Conservation (phyloP, 2,888 invertebrate species). For the Ligdia adustata region DNA sequence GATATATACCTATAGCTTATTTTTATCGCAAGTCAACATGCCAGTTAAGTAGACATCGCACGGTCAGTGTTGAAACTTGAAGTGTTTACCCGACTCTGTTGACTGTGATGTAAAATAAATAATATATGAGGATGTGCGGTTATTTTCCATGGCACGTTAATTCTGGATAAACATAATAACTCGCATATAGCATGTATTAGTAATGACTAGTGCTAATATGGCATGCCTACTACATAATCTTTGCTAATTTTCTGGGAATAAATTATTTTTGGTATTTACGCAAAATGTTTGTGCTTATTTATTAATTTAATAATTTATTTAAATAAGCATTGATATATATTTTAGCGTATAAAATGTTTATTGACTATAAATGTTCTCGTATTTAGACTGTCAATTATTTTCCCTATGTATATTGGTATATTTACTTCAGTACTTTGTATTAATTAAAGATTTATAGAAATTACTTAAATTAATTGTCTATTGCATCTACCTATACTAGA, state of each 20-base stretch:
- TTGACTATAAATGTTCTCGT: too few relatives aligned
- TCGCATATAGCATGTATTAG: not conserved
- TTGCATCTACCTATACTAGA: too few relatives aligned
- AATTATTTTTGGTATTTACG: conserved; percentile 8
- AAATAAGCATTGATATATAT: too few relatives aligned
- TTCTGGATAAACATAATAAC: conserved; percentile 10
- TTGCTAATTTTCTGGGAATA: conserved; percentile 17
- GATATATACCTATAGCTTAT: too few relatives aligned
- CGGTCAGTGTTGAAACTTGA: conserved; percentile 4
- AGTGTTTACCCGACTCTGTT: conserved; percentile 18
- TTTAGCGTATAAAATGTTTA: too few relatives aligned
- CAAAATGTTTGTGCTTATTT: too few relatives aligned
- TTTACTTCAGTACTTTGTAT: too few relatives aligned
- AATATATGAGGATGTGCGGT: conserved; percentile 8
- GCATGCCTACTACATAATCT: conserved; percentile 7
- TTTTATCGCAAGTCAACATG: not conserved
- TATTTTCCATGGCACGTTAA: conserved; percentile 17
- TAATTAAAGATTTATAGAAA: too few relatives aligned
- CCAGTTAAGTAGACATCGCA: not conserved
- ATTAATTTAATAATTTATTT: too few relatives aligned
- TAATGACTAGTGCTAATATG: conserved; percentile 13
- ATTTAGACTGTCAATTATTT: too few relatives aligned
- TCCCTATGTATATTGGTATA: too few relatives aligned
- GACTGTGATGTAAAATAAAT: conserved; percentile 15
- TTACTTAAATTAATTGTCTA: too few relatives aligned